Evolutionary conservation across 2,888 invertebrate species (phyloP), one percentile per base, ranked within the genome.

Genomic region (Orthosia gracilis): DNA sequence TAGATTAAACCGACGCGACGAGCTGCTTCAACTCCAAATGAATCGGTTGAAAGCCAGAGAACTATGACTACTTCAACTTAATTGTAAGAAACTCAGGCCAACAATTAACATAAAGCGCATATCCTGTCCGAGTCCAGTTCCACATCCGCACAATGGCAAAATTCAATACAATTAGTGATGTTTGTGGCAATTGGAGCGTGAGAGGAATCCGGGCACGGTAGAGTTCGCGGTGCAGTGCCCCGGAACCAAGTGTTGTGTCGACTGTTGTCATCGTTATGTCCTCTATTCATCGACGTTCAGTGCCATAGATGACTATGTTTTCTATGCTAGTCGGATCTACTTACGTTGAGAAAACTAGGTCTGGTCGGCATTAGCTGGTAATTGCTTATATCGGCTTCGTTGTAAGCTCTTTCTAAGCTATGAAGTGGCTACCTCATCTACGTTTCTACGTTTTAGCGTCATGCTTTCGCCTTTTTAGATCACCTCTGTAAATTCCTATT

Each of bases 161-260:
- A 94, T 92, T 93, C 92, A 94, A 93, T 88, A 95, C 92, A 95
- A 95, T 95, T 94, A 94, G 92, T 93, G 93, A 91, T 93, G 92
- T 96, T 95, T 92, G 93, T 90, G 92, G 90, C 93, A 96, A 96
- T 92, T 96, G 93, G 96, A 95, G 96, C 96, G 96, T 96, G 96
- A 95, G 96, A 96, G 93, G 95, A 94, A 94, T 95, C 93, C 92
- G 90, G 92, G 91, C 90, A 91, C 93, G 89, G 94, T 92, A 94
- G 89, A 92, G 94, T 92, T 91, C 89, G 91, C 85, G 85, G 91
- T 88, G 91, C 93, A 92, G 89, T 92, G 93, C 92, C 92, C 94
- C 92, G 94, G 93, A 94, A 94, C 94, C 91, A 92, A 93, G 87
- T 91, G 89, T 86, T 83, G 82, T 91, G 89, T 85, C 81, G 82